Evolutionary conservation across 2,888 invertebrate genomes (phyloP).

Genomic region (Myopa tessellatipennis): DNA sequence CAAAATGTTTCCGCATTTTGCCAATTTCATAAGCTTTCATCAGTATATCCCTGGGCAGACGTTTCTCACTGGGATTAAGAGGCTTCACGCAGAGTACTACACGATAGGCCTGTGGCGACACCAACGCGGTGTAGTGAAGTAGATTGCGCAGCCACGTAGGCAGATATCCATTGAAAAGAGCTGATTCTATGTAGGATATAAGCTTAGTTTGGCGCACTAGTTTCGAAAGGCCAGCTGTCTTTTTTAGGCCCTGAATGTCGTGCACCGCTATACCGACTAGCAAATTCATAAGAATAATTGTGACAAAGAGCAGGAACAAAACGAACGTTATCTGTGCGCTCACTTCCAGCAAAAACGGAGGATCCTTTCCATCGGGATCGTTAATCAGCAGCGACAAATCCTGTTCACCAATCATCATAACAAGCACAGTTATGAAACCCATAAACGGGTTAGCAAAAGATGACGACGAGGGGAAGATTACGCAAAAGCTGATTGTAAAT

Average conservation of each 20-base stretch:
- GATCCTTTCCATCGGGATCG: constrained; percentile 81
- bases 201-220: constrained; percentile 86
- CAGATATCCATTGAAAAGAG: constrained; percentile 82
- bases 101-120: constrained; percentile 84
- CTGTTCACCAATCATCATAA: constrained; percentile 91
- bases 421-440: constrained; percentile 84
- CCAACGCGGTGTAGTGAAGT: constrained; percentile 81
- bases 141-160: constrained; percentile 81
- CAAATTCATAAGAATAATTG: constrained; percentile 87
- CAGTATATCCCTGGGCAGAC: constrained; percentile 82
- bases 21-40: constrained; percentile 85
- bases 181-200: constrained; percentile 87
- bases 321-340: constrained; percentile 87
- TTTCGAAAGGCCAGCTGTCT: constrained; percentile 86
- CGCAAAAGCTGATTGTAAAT: constrained; percentile 88
- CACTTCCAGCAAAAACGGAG: constrained; percentile 80
- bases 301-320: constrained; percentile 83
- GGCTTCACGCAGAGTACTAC: constrained; percentile 87
- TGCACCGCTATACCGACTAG: constrained; percentile 89
- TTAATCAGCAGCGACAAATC: constrained; percentile 81
- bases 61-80: constrained; percentile 83
- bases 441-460: constrained; percentile 87
- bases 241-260: constrained; percentile 86
- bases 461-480: constrained; percentile 85
- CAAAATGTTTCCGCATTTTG: constrained; percentile 78